Evolutionary conservation across 2,888 invertebrate species (phyloP).

Genomic region (Macrophya alboannulata): DNA sequence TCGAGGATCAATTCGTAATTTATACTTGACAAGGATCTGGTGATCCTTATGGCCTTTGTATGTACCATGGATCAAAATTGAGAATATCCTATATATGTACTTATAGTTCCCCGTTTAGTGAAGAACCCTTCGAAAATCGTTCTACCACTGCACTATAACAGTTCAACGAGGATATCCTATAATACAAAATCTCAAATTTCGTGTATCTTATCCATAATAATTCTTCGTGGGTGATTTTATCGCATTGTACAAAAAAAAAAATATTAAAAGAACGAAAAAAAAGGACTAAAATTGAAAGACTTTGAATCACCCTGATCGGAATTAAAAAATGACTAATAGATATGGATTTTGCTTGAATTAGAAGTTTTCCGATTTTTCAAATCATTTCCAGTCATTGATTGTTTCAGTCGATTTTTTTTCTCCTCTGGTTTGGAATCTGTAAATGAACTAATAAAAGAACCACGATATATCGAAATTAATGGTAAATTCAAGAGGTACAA

Average conservation of each 20-base stretch:
- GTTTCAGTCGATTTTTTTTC: neutral
- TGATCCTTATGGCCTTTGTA: slow-evolving; percentile 26
- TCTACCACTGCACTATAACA: neutral
- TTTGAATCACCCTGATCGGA: neutral
- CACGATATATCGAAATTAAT: neutral
- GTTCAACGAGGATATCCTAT: neutral
- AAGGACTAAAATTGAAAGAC: neutral
- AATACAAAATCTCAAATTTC: slow-evolving; percentile 3
- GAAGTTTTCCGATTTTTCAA: neutral
- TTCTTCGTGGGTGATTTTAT: slow-evolving; percentile 2
- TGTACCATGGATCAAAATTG: neutral
- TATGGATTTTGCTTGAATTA: neutral
- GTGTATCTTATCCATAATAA: slow-evolving; percentile 4
- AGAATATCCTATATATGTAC: slow-evolving; percentile 16
- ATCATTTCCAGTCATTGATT: neutral
- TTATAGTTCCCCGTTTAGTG: neutral
- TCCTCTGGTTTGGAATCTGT: neutral
- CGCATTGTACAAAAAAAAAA: neutral
- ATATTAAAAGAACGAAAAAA: neutral
- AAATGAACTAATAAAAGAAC: neutral
- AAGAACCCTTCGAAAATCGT: slow-evolving; percentile 14
- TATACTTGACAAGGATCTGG: slow-evolving; percentile 18
- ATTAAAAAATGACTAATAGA: neutral
- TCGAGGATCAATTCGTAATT: slow-evolving; percentile 50
- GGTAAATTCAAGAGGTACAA: neutral